phyloP scores from a whole-genome alignment of 2,888 invertebrate species.

The Micoletzkya japonica region DNA sequence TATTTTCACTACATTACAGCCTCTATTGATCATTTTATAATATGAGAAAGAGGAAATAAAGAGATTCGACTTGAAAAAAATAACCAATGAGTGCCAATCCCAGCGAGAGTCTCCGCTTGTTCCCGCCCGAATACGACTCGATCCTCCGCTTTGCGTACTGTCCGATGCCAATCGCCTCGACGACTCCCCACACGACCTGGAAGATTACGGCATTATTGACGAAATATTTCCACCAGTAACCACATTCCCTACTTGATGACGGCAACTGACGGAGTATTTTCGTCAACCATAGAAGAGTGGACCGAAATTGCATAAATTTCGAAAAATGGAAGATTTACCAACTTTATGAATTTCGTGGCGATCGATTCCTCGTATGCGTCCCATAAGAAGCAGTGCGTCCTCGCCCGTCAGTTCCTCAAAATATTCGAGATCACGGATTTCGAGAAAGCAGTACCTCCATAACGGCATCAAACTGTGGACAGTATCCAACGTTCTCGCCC shows the following conservation, averaged over 20 bases:
- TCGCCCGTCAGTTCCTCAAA: slow-evolving; percentile 73
- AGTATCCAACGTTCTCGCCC: slow-evolving; percentile 70
- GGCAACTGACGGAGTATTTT: too few relatives aligned
- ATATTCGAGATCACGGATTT: neutral
- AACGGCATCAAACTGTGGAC: slow-evolving; percentile 78
- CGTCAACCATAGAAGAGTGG: too few relatives aligned
- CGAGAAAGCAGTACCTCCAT: slow-evolving; percentile 65
- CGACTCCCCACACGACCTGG: slow-evolving; percentile 42
- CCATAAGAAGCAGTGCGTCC: slow-evolving; percentile 74
- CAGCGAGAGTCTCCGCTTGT: slow-evolving; percentile 77
- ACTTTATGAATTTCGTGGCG: slow-evolving; percentile 33
- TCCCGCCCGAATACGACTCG: slow-evolving; percentile 70
- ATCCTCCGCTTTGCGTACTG: slow-evolving; percentile 49
- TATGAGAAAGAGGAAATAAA: too few relatives aligned
- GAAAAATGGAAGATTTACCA: slow-evolving; percentile 2
- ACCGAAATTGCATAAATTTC: neutral
- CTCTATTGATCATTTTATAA: too few relatives aligned
- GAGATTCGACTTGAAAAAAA: too few relatives aligned
- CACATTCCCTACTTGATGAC: too few relatives aligned
- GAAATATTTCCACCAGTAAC: too few relatives aligned
- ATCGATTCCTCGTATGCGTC: slow-evolving; percentile 72
- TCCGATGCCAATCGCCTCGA: slow-evolving; percentile 48
- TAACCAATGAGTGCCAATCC: slow-evolving; percentile 75
- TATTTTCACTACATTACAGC: too few relatives aligned
- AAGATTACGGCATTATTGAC: neutral